phyloP scores from a whole-genome alignment of 1,140 invertebrate species.

The Nasonia giraulti region DNA sequence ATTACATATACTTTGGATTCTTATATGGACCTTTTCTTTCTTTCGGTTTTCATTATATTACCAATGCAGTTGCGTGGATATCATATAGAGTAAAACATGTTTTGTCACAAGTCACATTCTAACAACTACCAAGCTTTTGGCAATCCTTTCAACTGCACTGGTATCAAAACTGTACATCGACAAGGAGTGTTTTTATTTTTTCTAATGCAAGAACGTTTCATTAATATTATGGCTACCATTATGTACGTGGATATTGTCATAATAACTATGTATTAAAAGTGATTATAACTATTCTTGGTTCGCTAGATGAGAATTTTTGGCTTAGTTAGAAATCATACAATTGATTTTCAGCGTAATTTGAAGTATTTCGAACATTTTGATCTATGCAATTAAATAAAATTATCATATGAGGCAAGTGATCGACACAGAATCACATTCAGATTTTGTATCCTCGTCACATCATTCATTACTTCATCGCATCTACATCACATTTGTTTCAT shows the following conservation, averaged over 20 bases:
- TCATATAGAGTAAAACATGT: not conserved
- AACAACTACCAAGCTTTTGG: not conserved
- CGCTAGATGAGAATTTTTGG: not conserved
- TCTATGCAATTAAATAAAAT: too few relatives aligned
- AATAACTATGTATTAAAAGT: not conserved
- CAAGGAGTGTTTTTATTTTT: not conserved
- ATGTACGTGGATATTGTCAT: not conserved
- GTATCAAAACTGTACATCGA: not conserved
- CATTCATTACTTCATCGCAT: not conserved
- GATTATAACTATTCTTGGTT: not conserved
- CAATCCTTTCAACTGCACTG: not conserved
- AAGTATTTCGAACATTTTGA: too few relatives aligned
- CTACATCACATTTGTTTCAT: not conserved
- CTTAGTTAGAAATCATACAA: not conserved
- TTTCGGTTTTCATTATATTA: not conserved
- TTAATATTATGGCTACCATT: not conserved
- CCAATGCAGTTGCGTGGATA: not conserved
- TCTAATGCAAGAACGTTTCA: not conserved
- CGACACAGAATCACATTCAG: not conserved
- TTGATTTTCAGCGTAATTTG: not conserved
- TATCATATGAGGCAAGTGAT: too few relatives aligned
- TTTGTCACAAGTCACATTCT: not conserved
- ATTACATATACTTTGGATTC: not conserved
- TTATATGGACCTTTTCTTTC: not conserved
- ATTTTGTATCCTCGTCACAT: not conserved